Evolutionary conservation across 2,797 vertebrate species (phyloP).

Genomic region (Diplodus puntazzo): DNA sequence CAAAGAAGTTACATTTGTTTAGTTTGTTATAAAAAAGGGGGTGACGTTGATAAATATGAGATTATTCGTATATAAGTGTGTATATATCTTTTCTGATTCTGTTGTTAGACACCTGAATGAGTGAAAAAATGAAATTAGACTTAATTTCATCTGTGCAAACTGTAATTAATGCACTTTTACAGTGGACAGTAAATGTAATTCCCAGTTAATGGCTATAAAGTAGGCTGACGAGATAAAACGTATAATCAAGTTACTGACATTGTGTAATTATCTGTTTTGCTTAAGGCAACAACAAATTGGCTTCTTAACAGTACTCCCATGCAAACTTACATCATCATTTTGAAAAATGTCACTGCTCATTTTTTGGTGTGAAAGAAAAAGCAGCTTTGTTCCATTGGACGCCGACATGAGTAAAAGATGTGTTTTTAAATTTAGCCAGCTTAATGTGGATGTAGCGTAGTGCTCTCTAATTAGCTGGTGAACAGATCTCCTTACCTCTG

Average conservation of each 20-base stretch:
- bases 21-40: neutral
- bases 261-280: conserved; percentile 6
- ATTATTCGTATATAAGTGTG: neutral
- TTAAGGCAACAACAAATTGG: neutral
- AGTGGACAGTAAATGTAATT: neutral
- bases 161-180: neutral
- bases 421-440: conserved; percentile 28
- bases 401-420: conserved; percentile 9
- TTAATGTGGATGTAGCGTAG: conserved; percentile 13
- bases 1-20: neutral
- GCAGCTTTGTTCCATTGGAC: conserved; percentile 5
- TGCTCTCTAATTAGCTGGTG: conserved; percentile 74
- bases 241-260: neutral
- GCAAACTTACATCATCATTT: neutral
- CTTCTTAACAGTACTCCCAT: neutral
- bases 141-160: neutral
- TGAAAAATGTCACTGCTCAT: neutral
- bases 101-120: neutral
- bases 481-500: conserved; percentile 65
- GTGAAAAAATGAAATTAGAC: neutral
- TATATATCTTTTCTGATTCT: neutral
- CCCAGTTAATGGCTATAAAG: neutral
- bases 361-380: neutral
- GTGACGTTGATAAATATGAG: neutral
- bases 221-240: neutral